Evolutionary conservation across 2,888 invertebrate species (phyloP).

Genomic region (Seira ritae): DNA sequence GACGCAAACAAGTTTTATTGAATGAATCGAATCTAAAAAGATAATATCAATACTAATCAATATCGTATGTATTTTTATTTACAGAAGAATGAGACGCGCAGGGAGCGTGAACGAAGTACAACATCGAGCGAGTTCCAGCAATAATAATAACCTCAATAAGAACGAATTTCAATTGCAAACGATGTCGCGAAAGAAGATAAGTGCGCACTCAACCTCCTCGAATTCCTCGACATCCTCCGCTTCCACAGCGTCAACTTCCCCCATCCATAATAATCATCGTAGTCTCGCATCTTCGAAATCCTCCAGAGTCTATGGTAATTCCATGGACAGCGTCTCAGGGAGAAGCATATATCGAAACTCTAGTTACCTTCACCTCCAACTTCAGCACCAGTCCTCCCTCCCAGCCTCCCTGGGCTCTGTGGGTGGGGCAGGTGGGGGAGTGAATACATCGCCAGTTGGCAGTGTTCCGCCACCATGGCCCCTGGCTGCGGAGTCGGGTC

Average conservation of each 20-base stretch:
- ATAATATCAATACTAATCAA: too few relatives aligned
- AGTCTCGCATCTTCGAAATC: slow-evolving; percentile 21
- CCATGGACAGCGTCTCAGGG: slow-evolving; percentile 21
- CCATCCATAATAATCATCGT: slow-evolving; percentile 11
- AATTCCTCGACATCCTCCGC: slow-evolving; percentile 28
- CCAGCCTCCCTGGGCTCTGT: too few relatives aligned
- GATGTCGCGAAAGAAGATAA: slow-evolving; percentile 29
- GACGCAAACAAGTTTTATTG: too few relatives aligned
- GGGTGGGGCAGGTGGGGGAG: too few relatives aligned
- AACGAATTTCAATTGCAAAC: slow-evolving; percentile 56
- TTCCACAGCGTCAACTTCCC: slow-evolving; percentile 33
- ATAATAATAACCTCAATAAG: slow-evolving; percentile 16
- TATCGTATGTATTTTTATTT: slow-evolving; percentile 26
- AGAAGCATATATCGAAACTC: slow-evolving; percentile 42
- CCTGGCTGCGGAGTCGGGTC: slow-evolving; percentile 40
- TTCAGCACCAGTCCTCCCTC: slow-evolving; percentile 28
- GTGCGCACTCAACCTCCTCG: slow-evolving; percentile 17
- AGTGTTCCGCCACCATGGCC: slow-evolving; percentile 52
- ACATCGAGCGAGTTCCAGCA: slow-evolving; percentile 8
- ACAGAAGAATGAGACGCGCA: slow-evolving; percentile 68
- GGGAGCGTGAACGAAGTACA: slow-evolving; percentile 65
- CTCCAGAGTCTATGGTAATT: slow-evolving; percentile 4
- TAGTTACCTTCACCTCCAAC: slow-evolving; percentile 32
- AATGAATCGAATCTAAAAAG: too few relatives aligned
- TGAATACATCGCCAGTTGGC: slow-evolving; percentile 30